These are phyloP conservation scores for Pteruthius melanotis DNA, from an alignment of 2,113 vertebrate species.

Conservation along the genomic window DNA sequence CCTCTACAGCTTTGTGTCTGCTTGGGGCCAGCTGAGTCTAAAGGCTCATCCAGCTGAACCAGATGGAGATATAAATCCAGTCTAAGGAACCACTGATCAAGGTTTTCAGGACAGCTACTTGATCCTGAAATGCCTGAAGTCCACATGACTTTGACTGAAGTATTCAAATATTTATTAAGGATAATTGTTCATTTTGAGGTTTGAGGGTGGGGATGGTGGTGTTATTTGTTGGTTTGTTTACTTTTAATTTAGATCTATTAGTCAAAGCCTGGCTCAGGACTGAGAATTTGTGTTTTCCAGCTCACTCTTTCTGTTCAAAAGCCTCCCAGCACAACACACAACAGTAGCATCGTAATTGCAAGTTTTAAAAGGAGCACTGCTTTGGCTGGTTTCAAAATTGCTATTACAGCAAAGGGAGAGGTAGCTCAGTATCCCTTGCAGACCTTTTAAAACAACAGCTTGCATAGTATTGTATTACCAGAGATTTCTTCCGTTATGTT, in stretches of 20 bases:
- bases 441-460: background rate
- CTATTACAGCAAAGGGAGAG: background rate
- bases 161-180: background rate
- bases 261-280: background rate
- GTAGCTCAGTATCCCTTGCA: background rate
- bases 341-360: background rate
- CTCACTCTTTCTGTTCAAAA: background rate
- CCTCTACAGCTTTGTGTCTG: background rate
- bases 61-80: background rate
- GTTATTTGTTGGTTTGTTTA: background rate
- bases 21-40: background rate
- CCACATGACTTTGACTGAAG: background rate
- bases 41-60: background rate
- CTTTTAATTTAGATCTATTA: background rate
- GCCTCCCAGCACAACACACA: background rate
- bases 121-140: background rate
- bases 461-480: background rate
- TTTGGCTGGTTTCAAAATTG: background rate
- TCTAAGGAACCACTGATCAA: background rate
- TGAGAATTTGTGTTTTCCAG: background rate
- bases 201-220: background rate
- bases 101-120: background rate
- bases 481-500: background rate
- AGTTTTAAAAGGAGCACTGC: background rate
- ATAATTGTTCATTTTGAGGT: rapidly evolving